Percentiles rank a stretch among this genome's conserved stretches.
Conservation (phyloP, 92 coral and sea anemone species). For the Phenganax stokvisi region DNA sequence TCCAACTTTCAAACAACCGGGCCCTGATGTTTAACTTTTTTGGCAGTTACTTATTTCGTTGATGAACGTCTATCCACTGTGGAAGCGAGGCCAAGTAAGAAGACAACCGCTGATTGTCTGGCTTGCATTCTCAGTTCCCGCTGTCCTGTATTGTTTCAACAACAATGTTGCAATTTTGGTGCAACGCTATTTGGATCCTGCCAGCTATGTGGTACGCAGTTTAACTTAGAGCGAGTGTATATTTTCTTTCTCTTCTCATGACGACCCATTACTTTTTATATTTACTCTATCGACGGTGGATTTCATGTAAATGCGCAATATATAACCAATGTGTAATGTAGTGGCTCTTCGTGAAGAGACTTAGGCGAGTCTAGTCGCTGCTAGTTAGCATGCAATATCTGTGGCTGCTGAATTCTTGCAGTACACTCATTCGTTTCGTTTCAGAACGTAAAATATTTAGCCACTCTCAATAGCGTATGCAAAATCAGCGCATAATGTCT, state of each 20-base stretch:
- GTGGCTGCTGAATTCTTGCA: too few species aligned
- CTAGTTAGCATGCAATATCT: too few species aligned
- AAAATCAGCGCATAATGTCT: too few species aligned
- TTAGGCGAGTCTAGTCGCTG: too few species aligned
- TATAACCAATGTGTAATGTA: too few species aligned
- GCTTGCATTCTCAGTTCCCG: conserved; percentile 69
- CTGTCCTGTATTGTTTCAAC: conserved; percentile 70
- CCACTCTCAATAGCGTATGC: too few species aligned
- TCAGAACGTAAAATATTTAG: too few species aligned
- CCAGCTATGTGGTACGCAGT: conserved; percentile 74
- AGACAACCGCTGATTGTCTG: conserved; percentile 53
- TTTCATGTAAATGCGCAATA: too few species aligned
- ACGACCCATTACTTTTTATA: not conserved
- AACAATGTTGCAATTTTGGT: conserved; percentile 76
- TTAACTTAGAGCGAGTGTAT: not conserved
- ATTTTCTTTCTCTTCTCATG: not conserved
- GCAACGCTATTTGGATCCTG: conserved; percentile 78
- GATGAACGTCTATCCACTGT: conserved; percentile 56
- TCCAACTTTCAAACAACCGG: too few species aligned
- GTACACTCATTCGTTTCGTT: too few species aligned
- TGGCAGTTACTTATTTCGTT: conserved; percentile 66
- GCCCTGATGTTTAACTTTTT: not conserved
- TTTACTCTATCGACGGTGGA: not conserved
- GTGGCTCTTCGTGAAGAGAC: too few species aligned
- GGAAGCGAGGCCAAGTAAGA: conserved; percentile 45